These are phyloP conservation scores for Gnathonemus longibarbis DNA, from an alignment of 2,113 vertebrate species.

Conservation along the genomic window DNA sequence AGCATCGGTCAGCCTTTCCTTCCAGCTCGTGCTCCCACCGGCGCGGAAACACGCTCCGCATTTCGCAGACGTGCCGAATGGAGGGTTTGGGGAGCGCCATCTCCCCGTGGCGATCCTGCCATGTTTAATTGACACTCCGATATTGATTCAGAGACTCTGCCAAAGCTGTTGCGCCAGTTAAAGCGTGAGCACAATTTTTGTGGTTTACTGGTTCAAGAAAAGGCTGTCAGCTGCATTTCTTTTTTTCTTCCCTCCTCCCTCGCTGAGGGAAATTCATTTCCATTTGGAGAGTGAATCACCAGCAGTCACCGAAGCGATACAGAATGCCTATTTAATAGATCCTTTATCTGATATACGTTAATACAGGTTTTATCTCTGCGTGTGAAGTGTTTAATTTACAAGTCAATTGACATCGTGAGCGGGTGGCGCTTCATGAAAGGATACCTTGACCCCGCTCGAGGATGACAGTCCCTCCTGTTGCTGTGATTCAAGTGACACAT, in stretches of 20 bases:
- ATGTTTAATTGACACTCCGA: slow-evolving; percentile 13
- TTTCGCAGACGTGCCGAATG: not conserved
- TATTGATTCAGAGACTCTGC: slow-evolving; percentile 13
- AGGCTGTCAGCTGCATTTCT: not conserved
- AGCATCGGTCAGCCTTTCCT: not conserved
- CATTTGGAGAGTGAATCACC: not conserved
- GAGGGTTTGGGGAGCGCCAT: not conserved
- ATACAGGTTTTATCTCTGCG: not conserved
- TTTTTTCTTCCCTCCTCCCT: not conserved
- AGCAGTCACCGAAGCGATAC: not conserved
- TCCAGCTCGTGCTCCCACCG: not conserved
- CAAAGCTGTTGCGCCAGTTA: not conserved
- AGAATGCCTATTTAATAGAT: not conserved
- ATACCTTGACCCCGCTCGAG: not conserved
- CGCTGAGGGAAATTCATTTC: slow-evolving; percentile 1
- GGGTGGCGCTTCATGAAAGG: not conserved
- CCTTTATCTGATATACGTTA: not conserved
- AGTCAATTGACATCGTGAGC: not conserved
- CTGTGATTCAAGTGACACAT: not conserved
- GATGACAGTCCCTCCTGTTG: not conserved
- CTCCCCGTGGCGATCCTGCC: not conserved
- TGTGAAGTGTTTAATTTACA: not conserved
- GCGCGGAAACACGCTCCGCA: too few relatives aligned
- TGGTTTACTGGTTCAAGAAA: not conserved
- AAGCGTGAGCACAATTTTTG: slow-evolving; percentile 3